Conservation (phyloP, 2,888 invertebrate species). For the Aplocera efformata region DNA sequence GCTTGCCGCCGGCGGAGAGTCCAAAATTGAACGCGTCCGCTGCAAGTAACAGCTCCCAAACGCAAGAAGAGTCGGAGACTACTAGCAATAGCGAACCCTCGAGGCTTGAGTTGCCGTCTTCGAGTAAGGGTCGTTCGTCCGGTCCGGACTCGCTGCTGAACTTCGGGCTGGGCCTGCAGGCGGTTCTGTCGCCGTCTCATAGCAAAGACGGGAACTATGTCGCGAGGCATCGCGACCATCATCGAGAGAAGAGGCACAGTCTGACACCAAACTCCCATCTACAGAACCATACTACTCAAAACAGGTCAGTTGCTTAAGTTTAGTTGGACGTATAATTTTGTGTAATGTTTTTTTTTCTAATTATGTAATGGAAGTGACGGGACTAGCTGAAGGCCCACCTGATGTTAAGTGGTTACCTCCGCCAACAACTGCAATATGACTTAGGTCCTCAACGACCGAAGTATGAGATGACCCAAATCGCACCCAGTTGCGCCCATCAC, state of each 20-base stretch:
- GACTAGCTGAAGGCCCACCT: too few species aligned
- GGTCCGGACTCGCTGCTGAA: conserved; percentile 62
- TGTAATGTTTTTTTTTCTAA: too few species aligned
- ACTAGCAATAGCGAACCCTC: conserved; percentile 46
- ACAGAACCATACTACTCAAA: conserved; percentile 58
- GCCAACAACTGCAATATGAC: too few species aligned
- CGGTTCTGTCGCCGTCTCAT: conserved; percentile 66
- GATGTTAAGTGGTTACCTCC: too few species aligned
- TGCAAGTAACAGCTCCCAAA: conserved; percentile 37
- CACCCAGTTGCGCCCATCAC: too few species aligned
- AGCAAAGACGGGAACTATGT: conserved; percentile 52
- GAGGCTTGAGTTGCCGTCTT: conserved; percentile 54
- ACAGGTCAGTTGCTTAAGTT: conserved; percentile 49
- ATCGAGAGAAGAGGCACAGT: conserved; percentile 78
- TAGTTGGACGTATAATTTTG: too few species aligned
- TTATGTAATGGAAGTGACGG: too few species aligned
- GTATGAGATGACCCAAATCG: too few species aligned
- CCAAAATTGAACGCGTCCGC: conserved; percentile 51
- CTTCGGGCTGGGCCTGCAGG: conserved; percentile 64
- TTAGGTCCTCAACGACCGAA: too few species aligned
- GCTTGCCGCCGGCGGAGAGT: conserved; percentile 63
- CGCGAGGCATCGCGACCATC: conserved; percentile 53
- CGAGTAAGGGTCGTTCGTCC: conserved; percentile 55
- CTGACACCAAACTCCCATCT: conserved; percentile 67
- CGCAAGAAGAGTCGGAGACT: conserved; percentile 43